A percentile compares a stretch with the other conserved stretches of the same genome.
Evolutionary conservation across 2,113 vertebrate species (phyloP).

Genomic region (Xerus inauris): DNA sequence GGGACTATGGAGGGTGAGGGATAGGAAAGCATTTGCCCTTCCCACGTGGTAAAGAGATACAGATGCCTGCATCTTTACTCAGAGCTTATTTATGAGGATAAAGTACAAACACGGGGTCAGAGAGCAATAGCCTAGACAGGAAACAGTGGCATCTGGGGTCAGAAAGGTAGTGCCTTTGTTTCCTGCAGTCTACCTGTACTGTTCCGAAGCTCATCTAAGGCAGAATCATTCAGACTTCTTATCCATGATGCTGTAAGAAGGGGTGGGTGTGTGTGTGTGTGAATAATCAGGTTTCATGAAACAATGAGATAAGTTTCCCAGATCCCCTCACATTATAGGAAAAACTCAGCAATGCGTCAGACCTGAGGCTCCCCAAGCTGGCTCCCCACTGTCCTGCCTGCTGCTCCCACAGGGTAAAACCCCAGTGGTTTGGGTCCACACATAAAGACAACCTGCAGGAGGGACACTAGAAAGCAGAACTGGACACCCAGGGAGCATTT

Average conservation of each 20-base stretch:
- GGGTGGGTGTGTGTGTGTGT: fast-evolving
- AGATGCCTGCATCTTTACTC: no score
- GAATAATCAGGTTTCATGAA: not conserved
- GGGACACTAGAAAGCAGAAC: no score
- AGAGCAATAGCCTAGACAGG: not conserved
- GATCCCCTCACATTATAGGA: no score
- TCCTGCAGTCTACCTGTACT: not conserved
- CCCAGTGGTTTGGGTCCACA: no score
- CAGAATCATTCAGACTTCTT: not conserved
- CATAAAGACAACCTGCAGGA: no score
- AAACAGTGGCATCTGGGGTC: not conserved
- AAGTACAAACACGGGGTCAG: not conserved
- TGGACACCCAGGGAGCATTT: no score
- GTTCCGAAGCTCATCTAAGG: not conserved
- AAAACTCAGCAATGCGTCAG: no score
- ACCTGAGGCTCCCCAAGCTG: no score
- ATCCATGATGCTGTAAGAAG: fast-evolving
- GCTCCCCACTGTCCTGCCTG: no score
- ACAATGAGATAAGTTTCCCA: no score
- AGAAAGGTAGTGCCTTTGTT: not conserved
- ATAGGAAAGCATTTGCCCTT: not conserved
- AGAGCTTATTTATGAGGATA: not conserved
- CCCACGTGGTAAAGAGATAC: not conserved
- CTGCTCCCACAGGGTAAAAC: no score
- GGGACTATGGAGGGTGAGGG: no score